Conservation (phyloP, 2,797 vertebrate genomes). For the Sorex maritimensis region DNA sequence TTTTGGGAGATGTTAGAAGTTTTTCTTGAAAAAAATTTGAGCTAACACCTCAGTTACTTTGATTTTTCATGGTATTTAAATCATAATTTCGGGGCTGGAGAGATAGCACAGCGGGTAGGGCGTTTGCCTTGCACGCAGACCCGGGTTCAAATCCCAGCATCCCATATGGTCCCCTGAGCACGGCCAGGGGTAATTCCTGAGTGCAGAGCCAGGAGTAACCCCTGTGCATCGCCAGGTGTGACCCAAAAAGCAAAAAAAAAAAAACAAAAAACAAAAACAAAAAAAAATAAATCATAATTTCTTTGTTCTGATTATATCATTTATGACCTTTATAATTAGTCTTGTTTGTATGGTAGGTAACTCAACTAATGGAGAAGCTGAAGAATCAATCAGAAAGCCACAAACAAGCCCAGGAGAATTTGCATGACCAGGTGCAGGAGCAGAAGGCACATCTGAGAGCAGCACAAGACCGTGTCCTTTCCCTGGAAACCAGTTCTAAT, state of each 20-base stretch:
- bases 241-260: no score
- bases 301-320: slow-evolving; percentile 54
- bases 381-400: slow-evolving; percentile 99
- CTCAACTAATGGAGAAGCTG: slow-evolving; percentile 96
- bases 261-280: no score
- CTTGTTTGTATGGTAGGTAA: slow-evolving; percentile 91
- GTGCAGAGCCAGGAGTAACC: no score
- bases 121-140: no score
- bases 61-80: not conserved
- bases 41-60: not conserved
- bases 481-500: slow-evolving; percentile 93
- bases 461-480: slow-evolving; percentile 95
- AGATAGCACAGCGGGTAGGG: no score
- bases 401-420: slow-evolving; percentile 98
- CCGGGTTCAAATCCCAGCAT: no score
- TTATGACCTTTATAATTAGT: slow-evolving; percentile 62
- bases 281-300: slow-evolving; percentile 45
- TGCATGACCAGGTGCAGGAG: slow-evolving; percentile 98
- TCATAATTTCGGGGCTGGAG: slow-evolving; percentile 47
- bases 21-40: slow-evolving; percentile 51
- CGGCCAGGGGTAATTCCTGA: no score
- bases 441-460: slow-evolving; percentile 96
- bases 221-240: no score
- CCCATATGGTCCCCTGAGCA: no score
- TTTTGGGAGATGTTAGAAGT: slow-evolving; percentile 51